Percentiles rank a stretch among this genome's conserved stretches.
phyloP scores from a whole-genome alignment of 2,797 vertebrate genomes.

The Emys orbicularis region DNA sequence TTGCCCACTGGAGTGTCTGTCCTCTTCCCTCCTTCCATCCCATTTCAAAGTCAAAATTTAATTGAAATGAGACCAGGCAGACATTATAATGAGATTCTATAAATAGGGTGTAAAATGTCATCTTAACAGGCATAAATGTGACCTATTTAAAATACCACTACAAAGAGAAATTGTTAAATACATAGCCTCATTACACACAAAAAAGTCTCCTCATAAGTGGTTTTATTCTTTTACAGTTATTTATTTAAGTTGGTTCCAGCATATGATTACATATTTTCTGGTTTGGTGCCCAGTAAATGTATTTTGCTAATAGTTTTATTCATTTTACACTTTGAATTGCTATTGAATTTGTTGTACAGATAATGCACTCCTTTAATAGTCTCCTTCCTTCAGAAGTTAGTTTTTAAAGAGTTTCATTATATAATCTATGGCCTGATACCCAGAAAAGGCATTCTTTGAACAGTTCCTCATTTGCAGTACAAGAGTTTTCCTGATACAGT shows the following conservation, averaged over 20 bases:
- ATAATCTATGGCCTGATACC: neutral
- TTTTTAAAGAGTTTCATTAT: neutral
- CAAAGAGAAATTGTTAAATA: conserved; percentile 10
- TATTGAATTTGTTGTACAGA: neutral
- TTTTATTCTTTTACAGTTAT: conserved; percentile 21
- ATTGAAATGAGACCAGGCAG: conserved; percentile 34
- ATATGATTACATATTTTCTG: conserved; percentile 50
- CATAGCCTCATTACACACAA: neutral
- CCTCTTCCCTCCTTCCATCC: conserved; percentile 10
- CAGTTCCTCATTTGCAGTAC: neutral
- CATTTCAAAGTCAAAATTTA: conserved; percentile 59
- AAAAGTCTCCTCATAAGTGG: neutral
- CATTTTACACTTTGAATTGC: neutral
- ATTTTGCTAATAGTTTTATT: conserved; percentile 41
- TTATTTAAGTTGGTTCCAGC: conserved; percentile 11
- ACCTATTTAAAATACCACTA: conserved; percentile 27
- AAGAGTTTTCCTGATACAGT: neutral
- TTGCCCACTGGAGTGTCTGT: neutral
- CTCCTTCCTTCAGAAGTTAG: neutral
- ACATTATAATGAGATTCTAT: conserved; percentile 7
- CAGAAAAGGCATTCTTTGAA: neutral
- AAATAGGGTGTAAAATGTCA: conserved; percentile 44
- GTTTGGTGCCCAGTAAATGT: conserved; percentile 36
- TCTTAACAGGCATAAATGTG: conserved; percentile 23
- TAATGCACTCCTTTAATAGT: neutral